Base-by-base conservation (phyloP, 2,113 vertebrate genomes). In the Callaeas wilsoni region DNA sequence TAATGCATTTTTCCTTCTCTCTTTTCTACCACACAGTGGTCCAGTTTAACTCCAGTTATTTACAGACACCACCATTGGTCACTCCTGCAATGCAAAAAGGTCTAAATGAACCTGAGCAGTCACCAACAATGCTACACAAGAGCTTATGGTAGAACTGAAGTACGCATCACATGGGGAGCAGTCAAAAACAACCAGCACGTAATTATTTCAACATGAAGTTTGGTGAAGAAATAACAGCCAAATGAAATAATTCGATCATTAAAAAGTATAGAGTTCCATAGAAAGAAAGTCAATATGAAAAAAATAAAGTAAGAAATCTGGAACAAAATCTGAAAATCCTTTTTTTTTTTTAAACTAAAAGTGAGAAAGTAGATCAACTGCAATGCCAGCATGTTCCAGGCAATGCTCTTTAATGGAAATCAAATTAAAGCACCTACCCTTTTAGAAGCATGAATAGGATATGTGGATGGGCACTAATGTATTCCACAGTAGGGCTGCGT, bases 381-480 rank as follows among this genome's bases (percentile, higher is more conserved):
- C 64, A 91, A 83, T 67, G 56, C 53, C 84, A 62, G 27, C 37
- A 44, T 59, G 42, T 71, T 68, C 78, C 83, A 93, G 50, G 64
- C 73, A 83, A 60, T 55, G 37, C 12, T 93, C 14, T 75, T 93
- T 78, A 91, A 91, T 53, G 53, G 79, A 95, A 95, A 76, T 42
- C 33, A 75, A 26, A 68, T 84, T 32, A 67, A 94, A 93, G 52
- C 35, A 96, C 98, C 93, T 94, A 99, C 99, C 99, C 99, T 98
- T 99, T 99, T 67, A 99, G 98, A 80, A 99, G 98, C 91, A 99
- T 99, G 83, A 99, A 99, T 19, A 99, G 98, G 87, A 99, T 98
- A 87, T 99, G 98, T 86, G 99, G 99, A 97, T 99, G 99, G 90
- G 99, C 99, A 91, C 99, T 99, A 89, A 99, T 99, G 76, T 99